A percentile compares a stretch with the other conserved stretches of the same genome.
Evolutionary conservation across 2,797 vertebrate genomes (phyloP).

Genomic region (Siniperca undulata): DNA sequence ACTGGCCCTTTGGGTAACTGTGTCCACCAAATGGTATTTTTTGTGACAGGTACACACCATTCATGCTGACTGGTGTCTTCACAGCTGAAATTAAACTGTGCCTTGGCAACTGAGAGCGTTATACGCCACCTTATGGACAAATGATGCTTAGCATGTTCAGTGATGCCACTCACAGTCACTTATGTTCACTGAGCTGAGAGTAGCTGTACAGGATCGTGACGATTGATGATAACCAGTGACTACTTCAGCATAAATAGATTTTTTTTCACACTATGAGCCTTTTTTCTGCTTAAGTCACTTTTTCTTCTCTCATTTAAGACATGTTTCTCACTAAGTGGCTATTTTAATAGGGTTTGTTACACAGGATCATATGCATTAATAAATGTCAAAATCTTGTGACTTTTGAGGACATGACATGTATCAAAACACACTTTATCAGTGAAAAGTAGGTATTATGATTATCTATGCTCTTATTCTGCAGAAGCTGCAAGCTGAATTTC

Average conservation of each 20-base stretch:
- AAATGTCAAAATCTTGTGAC: not conserved
- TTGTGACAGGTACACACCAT: constrained; percentile 9
- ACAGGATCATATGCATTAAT: not conserved
- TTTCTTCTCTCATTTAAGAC: not conserved
- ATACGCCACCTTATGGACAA: constrained; percentile 78
- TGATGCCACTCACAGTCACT: constrained; percentile 27
- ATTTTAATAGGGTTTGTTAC: not conserved
- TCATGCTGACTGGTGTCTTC: constrained; percentile 34
- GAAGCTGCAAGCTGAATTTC: constrained; percentile 13
- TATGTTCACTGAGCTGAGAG: constrained; percentile 32
- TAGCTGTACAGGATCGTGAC: constrained; percentile 44
- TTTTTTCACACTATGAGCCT: not conserved
- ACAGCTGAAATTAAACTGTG: constrained; percentile 26
- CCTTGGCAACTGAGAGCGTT: constrained; percentile 59
- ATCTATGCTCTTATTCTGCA: constrained; percentile 4
- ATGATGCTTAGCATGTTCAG: constrained; percentile 39
- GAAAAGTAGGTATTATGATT: not conserved
- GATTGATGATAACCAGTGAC: constrained; percentile 50
- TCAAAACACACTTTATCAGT: not conserved
- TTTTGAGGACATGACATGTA: not conserved
- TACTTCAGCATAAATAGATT: constrained; percentile 13
- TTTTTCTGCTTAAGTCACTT: not conserved
- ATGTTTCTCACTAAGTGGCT: not conserved
- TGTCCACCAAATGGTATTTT: constrained; percentile 46
- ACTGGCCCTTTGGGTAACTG: constrained; percentile 12